phyloP scores from a whole-genome alignment of 2,888 invertebrate genomes.

The Tetranychus truncatus region DNA sequence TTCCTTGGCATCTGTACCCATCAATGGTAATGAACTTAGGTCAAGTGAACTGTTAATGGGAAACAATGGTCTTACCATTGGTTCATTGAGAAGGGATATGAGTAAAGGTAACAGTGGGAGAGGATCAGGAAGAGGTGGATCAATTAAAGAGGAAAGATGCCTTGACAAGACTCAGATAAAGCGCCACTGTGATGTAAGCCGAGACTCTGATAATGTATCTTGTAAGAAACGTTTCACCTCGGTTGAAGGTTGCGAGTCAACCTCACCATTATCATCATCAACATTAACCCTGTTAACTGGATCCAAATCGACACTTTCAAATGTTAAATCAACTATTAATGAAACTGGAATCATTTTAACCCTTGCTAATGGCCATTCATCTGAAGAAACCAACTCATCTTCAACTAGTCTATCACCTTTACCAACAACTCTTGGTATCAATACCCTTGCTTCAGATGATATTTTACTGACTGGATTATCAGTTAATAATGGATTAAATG shows the following conservation, averaged over 20 bases:
- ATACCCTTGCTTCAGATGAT: neutral
- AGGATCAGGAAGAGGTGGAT: neutral
- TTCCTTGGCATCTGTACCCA: constrained; percentile 6
- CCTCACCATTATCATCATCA: neutral
- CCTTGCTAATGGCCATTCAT: neutral
- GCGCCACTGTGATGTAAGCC: constrained; percentile 23
- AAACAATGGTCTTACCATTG: too few relatives aligned
- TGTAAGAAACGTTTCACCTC: constrained; percentile 10
- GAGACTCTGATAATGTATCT: neutral
- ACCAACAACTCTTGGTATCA: neutral
- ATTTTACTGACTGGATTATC: neutral
- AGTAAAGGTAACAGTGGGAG: too few relatives aligned
- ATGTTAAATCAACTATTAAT: neutral
- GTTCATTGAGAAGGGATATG: too few relatives aligned
- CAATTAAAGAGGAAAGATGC: neutral
- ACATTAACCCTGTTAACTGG: neutral
- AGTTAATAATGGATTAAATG: neutral
- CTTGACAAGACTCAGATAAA: constrained; percentile 20
- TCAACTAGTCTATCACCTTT: constrained; percentile 10
- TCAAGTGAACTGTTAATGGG: too few relatives aligned
- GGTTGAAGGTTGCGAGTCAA: neutral
- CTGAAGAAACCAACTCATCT: constrained; percentile 4
- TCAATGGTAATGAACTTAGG: neutral
- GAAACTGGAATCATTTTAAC: neutral
- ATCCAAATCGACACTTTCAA: neutral